These are phyloP conservation scores for Caradrina clavipalpis DNA, from an alignment of 2,888 invertebrate genomes.

Conservation along the genomic window DNA sequence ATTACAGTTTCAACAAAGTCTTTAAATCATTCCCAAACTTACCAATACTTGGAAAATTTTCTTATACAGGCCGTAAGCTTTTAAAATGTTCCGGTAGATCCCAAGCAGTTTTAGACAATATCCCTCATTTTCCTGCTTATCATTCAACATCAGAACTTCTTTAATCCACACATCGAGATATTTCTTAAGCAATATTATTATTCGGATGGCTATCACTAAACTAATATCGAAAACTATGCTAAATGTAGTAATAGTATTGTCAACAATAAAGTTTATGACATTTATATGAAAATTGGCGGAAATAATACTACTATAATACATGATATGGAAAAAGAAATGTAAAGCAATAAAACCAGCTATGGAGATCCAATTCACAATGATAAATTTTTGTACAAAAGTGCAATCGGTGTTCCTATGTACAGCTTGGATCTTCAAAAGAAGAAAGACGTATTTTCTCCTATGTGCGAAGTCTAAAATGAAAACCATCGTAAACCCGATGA, in stretches of 20 bases:
- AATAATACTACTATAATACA: not conserved
- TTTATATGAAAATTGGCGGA: not conserved
- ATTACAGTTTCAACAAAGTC: not conserved
- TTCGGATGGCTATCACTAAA: conserved; percentile 5
- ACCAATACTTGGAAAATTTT: conserved; percentile 19
- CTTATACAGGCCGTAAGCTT: conserved; percentile 14
- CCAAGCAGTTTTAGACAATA: conserved; percentile 3
- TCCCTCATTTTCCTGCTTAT: not conserved
- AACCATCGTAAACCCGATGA: not conserved
- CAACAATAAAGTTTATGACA: not conserved
- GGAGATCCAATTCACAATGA: not conserved
- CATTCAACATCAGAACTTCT: not conserved
- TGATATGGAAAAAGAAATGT: not conserved
- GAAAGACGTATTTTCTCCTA: not conserved
- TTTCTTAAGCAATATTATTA: conserved; percentile 21
- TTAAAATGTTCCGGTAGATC: conserved; percentile 14
- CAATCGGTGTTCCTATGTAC: not conserved
- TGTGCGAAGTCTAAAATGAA: not conserved
- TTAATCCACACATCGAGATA: conserved; percentile 20
- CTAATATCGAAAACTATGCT: not conserved
- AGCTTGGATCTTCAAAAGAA: not conserved
- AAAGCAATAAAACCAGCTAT: not conserved
- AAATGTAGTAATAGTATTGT: not conserved
- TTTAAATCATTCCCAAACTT: conserved; percentile 1
- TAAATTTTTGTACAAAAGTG: not conserved